These are phyloP conservation scores for Furcula furcula DNA, from an alignment of 2,888 invertebrate species.

Conservation along the genomic window DNA sequence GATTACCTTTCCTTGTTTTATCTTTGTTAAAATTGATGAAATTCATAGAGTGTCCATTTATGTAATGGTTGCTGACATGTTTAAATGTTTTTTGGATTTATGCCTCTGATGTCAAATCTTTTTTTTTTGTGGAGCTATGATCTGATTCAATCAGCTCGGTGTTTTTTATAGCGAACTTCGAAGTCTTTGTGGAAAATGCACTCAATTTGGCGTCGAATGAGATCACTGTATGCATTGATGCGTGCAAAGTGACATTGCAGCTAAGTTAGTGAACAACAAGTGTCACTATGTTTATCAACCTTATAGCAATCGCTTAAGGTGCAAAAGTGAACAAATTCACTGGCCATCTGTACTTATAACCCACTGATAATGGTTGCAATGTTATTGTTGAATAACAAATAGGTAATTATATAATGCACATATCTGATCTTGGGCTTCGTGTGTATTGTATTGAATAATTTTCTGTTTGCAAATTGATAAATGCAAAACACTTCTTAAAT, in stretches of 20 bases:
- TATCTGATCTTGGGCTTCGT: constrained; percentile 14
- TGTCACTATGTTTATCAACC: constrained; percentile 10
- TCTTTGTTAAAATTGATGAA: too few relatives aligned
- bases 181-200: constrained; percentile 13
- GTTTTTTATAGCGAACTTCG: too few relatives aligned
- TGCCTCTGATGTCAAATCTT: too few relatives aligned
- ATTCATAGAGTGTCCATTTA: too few relatives aligned
- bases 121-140: too few relatives aligned
- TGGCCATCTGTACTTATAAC: constrained; percentile 37
- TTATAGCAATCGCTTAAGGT: constrained; percentile 19
- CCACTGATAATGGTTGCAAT: constrained; percentile 38
- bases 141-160: too few relatives aligned
- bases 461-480: constrained; percentile 3
- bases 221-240: constrained; percentile 47
- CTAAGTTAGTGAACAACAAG: constrained; percentile 21
- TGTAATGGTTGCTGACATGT: neutral
- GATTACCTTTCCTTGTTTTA: too few relatives aligned
- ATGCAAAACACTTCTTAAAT: too few relatives aligned
- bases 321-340: constrained; percentile 7
- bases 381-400: constrained; percentile 39
- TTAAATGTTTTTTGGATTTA: too few relatives aligned
- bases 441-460: constrained; percentile 9
- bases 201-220: constrained; percentile 39
- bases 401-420: constrained; percentile 17
- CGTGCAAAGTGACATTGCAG: constrained; percentile 59